Base-by-base conservation (phyloP, 2,113 vertebrate genomes). In the Hyla sarda region DNA sequence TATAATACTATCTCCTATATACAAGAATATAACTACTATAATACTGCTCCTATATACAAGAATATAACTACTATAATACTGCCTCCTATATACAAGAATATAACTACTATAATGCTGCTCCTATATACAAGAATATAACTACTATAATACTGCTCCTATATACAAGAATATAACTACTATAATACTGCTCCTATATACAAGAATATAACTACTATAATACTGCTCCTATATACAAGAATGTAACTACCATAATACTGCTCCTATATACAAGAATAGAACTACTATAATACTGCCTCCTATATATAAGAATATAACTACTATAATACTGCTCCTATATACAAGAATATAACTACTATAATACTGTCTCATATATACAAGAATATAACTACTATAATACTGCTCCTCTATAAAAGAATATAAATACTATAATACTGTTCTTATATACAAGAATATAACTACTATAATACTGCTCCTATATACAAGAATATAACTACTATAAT, bases 31-130 rank as follows among this genome's bases (percentile, higher is more conserved):
- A 30, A 65, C 60, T 65, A 65, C 60, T 28, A 30, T 65, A 54
- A 54, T 65, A 65, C 60, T 65, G 60, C 60, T 5, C 4, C 30
- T 34, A 65, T 30, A 13, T 65, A 65, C 60, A 30, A 16, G 60
- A 65, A 65, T 30, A 69, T 19, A 34, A 34, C 65, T 69, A 34
- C 16, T 69, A 32, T 69, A 69, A 69, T 34, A 69, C 65, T 69
- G 65, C 65, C 9, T 17, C 14, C 28, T 67, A 67, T 30, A 3
- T 67, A 67, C 62, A 67, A 30, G 13, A 67, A 67, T 67, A 67
- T 30, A 67, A 67, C 62, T 67, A 30, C 28, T 67, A 67, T 67
- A 67, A n/a, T n/a, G n/a, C n/a, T n/a, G n/a, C n/a, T n/a, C n/a
- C n/a, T n/a, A n/a, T 16, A 23, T 10, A 16, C 12, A 65, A 65